phyloP scores from a whole-genome alignment of 2,888 invertebrate genomes.

The Cacoxenus indagator region DNA sequence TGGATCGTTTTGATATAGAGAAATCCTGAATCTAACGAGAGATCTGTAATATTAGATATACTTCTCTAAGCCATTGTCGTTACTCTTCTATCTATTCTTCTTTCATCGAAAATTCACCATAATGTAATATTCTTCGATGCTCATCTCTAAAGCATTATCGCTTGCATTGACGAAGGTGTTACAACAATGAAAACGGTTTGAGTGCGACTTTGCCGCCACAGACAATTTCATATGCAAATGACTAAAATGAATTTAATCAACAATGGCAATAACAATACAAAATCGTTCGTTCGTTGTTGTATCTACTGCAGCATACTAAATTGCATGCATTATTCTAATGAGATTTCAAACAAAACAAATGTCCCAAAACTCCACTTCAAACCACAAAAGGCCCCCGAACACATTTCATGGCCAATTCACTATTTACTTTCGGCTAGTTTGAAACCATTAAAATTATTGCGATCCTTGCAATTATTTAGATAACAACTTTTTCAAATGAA shows the following conservation, averaged over 20 bases:
- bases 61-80: too few species aligned
- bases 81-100: too few species aligned
- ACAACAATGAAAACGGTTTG: background rate
- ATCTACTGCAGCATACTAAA: background rate
- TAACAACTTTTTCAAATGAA: conserved; percentile 57
- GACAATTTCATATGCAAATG: conserved; percentile 60
- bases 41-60: too few species aligned
- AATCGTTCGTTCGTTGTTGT: conserved; percentile 1
- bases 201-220: conserved; percentile 21
- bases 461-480: conserved; percentile 56
- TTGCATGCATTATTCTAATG: conserved; percentile 58
- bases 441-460: conserved; percentile 25
- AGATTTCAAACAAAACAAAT: conserved; percentile 42
- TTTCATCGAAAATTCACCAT: too few species aligned
- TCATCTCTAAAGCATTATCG: background rate
- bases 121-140: background rate
- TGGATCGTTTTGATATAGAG: background rate
- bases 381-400: background rate
- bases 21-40: too few species aligned
- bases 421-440: background rate
- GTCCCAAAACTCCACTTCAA: background rate
- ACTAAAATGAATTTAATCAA: conserved; percentile 62
- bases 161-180: background rate
- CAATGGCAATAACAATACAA: conserved; percentile 43
- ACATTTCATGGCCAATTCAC: background rate